Base-by-base conservation (phyloP, 2,888 invertebrate genomes). In the Aphrophora alni region DNA sequence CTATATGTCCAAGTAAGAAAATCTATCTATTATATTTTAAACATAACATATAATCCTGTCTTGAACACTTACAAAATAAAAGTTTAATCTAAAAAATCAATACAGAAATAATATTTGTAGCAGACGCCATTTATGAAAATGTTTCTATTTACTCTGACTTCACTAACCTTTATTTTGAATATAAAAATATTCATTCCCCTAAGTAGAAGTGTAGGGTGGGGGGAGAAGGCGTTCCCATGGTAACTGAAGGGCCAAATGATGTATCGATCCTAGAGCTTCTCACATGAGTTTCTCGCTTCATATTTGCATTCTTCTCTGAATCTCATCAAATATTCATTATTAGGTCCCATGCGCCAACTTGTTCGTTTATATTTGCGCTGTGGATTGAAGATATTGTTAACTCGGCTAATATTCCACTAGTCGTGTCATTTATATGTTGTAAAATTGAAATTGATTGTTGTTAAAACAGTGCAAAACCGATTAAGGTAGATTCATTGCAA, bases 81-180 rank as follows among this genome's bases (percentile, higher is more conserved):
- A 33, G n/a, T 33, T 33, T 3, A 33, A 33, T 5, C 33, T 33
- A 33, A 33, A 33, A 33, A n/a, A n/a, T 33, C 8, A 33, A 5
- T 33, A 8, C 33, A 33, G 3, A 8, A 33, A 33, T 59, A 2
- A 21, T 59, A 59, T 59, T 59, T 21, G 21, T 21, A 59, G 21
- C 59, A 59, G 59, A 59, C 59, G 59, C 59, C 59, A 59, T 59
- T 59, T 59, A 59, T 59, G 21, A 59, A 59, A 21, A 59, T 59
- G 59, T 59, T 59, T 59, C 59, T 59, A 59, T 59, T 59, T 59
- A 59, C 21, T 59, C 59, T 59, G 59, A 59, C 59, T 59, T 59
- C 59, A 59, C 59, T 59, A 59, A 59, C 59, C 59, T 59, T 59
- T 59, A 59, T 59, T 59, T 59, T 59, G 59, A 59, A 59, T 59